phyloP scores from a whole-genome alignment of 2,797 vertebrate species.

The Enteromius afrohamiltoni region DNA sequence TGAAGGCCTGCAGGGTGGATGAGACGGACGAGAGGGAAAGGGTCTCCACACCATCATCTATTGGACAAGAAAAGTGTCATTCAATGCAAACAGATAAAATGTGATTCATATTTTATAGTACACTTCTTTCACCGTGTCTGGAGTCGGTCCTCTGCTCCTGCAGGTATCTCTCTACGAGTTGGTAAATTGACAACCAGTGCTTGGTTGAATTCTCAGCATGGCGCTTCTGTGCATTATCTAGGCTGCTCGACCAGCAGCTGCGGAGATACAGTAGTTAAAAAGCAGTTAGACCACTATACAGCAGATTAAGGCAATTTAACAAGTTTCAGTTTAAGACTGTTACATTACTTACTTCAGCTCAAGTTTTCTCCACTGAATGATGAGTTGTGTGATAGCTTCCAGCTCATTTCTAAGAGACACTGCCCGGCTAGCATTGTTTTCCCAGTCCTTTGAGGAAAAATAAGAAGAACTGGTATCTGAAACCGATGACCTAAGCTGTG shows the following conservation, averaged over 20 bases:
- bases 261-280: slow-evolving; percentile 18
- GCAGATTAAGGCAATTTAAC: not conserved
- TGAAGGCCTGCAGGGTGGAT: slow-evolving; percentile 88
- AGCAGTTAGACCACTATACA: not conserved
- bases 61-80: not conserved
- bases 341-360: slow-evolving; percentile 85
- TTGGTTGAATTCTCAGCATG: slow-evolving; percentile 87
- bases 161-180: slow-evolving; percentile 88
- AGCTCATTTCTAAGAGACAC: slow-evolving; percentile 88
- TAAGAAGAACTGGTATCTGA: not conserved
- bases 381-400: slow-evolving; percentile 87
- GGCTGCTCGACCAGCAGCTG: slow-evolving; percentile 94
- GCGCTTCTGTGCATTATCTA: slow-evolving; percentile 88
- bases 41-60: slow-evolving; percentile 63
- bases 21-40: slow-evolving; percentile 79
- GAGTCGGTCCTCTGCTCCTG: slow-evolving; percentile 77
- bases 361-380: slow-evolving; percentile 94
- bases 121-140: slow-evolving; percentile 74
- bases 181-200: slow-evolving; percentile 96
- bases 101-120: not conserved
- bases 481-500: not conserved
- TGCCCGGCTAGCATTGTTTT: slow-evolving; percentile 89
- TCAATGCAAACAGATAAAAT: slow-evolving; percentile 5
- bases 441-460: slow-evolving; percentile 88
- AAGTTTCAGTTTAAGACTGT: not conserved